Evolutionary conservation across 2,888 invertebrate species (phyloP), one percentile per base, ranked within the genome.

Genomic region (Drosophila affinis): DNA sequence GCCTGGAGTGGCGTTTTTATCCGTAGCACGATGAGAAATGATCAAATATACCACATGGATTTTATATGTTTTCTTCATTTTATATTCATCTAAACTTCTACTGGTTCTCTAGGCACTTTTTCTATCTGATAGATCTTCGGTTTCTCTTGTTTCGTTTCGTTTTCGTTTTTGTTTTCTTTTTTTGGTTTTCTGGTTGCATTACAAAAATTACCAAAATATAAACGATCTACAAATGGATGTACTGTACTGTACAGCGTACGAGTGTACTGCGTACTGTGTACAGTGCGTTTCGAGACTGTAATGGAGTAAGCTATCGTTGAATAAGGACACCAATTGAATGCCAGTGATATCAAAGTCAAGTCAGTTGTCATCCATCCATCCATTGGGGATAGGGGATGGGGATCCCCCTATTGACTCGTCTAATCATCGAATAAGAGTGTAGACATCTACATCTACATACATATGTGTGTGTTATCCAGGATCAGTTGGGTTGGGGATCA

Each of bases 51-150:
- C 53, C 46, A 39, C 34, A 49, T 47, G 17, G 21, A 48, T 51
- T 9, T 54, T 34, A 5, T 34, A 12, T 3, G 3, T 54, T 17
- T 32, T 46, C 44, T 17, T n/a, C 44, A 32, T 55, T 53, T 9
- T 14, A 27, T 48, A 21, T 62, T 52, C 39, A 32, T 63, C 62
- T 62, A 57, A 53, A 61, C 49, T 44, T 48, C 47, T 75, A 74
- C 51, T 55, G 47, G 51, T 68, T 74, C 58, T 56, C 83, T 83
- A 83, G 88, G 88, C 83, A 83, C 83, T 83, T 86, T 79, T 55
- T 72, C 68, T 74, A 63, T 62, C 39, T 53, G 27, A 68, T 79
- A 65, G 75, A 62, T 72, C 10, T 53, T 44, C 44, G 21, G 17
- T 55, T 51, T 39, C 24, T 29, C 24, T 29, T 52, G 46, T 27